These are phyloP conservation scores for Drosophila bipectinata DNA, from an alignment of 1,140 invertebrate species.

Conservation along the genomic window DNA sequence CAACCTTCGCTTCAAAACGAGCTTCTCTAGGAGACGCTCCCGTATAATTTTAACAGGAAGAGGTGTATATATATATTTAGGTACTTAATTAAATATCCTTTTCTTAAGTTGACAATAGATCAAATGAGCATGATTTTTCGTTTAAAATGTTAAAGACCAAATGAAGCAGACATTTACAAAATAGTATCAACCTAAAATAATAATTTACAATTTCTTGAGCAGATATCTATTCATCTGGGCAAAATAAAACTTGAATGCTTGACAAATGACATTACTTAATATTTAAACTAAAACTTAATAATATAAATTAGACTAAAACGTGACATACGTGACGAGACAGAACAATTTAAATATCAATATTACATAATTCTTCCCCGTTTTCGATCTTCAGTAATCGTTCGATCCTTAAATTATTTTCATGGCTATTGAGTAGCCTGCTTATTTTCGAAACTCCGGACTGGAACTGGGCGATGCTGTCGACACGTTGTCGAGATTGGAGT, in stretches of 20 bases:
- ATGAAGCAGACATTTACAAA: conserved; percentile 61
- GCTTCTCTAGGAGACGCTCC: conserved; percentile 39
- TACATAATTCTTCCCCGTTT: background rate
- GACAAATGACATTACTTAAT: conserved; percentile 15
- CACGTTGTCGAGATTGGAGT: conserved; percentile 67
- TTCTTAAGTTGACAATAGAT: conserved; percentile 6
- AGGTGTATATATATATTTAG: conserved; percentile 36
- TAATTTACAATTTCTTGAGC: conserved; percentile 63
- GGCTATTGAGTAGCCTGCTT: conserved; percentile 3
- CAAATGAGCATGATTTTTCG: conserved; percentile 31
- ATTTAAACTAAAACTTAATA: conserved; percentile 43
- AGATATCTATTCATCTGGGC: conserved; percentile 31
- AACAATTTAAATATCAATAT: conserved; percentile 33
- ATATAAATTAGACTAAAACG: conserved; percentile 42
- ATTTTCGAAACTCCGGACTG: conserved; percentile 70
- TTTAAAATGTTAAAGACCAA: conserved; percentile 19
- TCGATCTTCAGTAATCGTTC: background rate
- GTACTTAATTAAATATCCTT: conserved; percentile 47
- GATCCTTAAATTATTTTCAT: conserved; percentile 3
- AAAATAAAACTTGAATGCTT: conserved; percentile 19
- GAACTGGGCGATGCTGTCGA: conserved; percentile 76
- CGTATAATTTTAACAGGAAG: conserved; percentile 56
- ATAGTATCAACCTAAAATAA: conserved; percentile 22
- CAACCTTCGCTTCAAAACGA: conserved; percentile 32
- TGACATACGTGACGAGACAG: background rate